These are phyloP conservation scores for Caerostris extrusa DNA, from an alignment of 1,140 invertebrate species.

Conservation along the genomic window DNA sequence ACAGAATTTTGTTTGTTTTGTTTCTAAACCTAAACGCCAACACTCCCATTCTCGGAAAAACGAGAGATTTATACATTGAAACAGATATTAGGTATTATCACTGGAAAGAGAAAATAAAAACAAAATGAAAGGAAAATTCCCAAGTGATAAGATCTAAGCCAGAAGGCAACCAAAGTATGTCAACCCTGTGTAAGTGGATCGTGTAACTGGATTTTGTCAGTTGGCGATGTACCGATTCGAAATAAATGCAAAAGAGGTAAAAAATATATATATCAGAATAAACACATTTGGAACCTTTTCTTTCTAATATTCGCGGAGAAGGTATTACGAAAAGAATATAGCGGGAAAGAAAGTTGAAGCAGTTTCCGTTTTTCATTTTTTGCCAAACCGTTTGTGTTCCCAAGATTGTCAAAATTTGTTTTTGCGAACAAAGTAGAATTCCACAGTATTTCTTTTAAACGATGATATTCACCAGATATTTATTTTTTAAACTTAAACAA, in stretches of 20 bases:
- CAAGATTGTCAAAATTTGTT: neutral
- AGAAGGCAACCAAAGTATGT: neutral
- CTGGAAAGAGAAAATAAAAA: neutral
- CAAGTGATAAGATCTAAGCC: neutral
- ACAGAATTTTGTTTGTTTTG: no score
- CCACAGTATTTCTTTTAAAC: no score
- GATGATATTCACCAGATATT: no score
- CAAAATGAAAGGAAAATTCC: neutral
- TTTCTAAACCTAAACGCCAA: no score
- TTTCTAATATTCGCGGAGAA: neutral
- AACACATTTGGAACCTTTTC: constrained; percentile 4
- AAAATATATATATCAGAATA: neutral
- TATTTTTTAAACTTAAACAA: no score
- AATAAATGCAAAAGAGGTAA: neutral
- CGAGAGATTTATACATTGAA: neutral
- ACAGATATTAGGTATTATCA: neutral
- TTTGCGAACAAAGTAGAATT: neutral
- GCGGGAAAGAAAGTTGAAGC: neutral
- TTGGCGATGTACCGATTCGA: neutral
- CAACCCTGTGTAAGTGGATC: neutral
- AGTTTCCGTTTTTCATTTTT: neutral
- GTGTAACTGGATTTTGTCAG: neutral
- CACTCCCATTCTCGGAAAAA: neutral
- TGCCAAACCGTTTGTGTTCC: neutral
- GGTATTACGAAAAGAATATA: neutral